Evolutionary conservation across 2,797 vertebrate species (phyloP).

Genomic region (Pristis pectinata): DNA sequence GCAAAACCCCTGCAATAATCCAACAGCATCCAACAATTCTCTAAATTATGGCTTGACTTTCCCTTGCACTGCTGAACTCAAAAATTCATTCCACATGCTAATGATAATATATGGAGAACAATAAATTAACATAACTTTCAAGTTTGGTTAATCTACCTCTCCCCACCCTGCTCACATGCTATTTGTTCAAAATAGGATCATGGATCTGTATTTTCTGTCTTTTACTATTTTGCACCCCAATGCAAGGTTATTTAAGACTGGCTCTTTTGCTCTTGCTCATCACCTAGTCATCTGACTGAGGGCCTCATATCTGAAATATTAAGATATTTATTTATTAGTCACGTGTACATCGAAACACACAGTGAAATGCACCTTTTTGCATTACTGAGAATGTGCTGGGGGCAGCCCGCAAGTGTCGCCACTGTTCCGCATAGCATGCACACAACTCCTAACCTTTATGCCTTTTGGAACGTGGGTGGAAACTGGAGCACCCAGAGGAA

Average conservation of each 20-base stretch:
- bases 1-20: not conserved
- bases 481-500: too few relatives aligned
- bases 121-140: not conserved
- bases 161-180: not conserved
- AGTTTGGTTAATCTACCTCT: not conserved
- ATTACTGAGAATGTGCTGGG: too few relatives aligned
- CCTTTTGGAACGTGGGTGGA: too few relatives aligned
- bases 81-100: not conserved
- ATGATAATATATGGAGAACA: not conserved
- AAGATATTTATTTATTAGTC: too few relatives aligned
- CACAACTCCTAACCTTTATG: too few relatives aligned
- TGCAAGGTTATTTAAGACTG: not conserved
- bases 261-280: not conserved
- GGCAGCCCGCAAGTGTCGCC: too few relatives aligned
- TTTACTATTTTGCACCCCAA: not conserved
- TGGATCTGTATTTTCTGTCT: not conserved
- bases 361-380: too few relatives aligned
- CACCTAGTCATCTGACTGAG: not conserved
- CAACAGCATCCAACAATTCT: not conserved
- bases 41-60: not conserved
- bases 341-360: too few relatives aligned
- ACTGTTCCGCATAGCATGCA: too few relatives aligned
- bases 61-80: not conserved
- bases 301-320: too few relatives aligned
- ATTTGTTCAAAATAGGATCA: not conserved